These are phyloP conservation scores for Scomber scombrus DNA, from an alignment of 2,113 vertebrate genomes.

Conservation along the genomic window DNA sequence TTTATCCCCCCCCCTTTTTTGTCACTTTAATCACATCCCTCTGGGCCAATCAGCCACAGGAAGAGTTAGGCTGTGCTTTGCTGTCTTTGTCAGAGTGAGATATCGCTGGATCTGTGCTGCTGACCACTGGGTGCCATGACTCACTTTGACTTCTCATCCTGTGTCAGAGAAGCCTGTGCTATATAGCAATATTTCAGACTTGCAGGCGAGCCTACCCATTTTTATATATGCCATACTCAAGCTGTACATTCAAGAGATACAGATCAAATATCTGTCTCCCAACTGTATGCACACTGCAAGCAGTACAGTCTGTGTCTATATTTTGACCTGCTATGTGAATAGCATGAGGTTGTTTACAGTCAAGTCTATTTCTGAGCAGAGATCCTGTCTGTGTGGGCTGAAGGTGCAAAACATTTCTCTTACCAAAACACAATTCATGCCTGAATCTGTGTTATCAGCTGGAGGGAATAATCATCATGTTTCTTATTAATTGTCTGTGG, in stretches of 20 bases:
- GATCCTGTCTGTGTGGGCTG: constrained; percentile 12
- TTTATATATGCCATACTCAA: constrained; percentile 17
- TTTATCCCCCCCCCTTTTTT: constrained; percentile 48
- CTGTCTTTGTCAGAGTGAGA: constrained; percentile 54
- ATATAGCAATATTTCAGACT: constrained; percentile 12
- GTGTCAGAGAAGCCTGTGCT: background rate
- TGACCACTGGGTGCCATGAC: constrained; percentile 34
- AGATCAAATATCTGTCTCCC: constrained; percentile 46
- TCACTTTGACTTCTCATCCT: constrained; percentile 53
- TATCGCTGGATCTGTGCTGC: constrained; percentile 25
- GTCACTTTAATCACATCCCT: constrained; percentile 54
- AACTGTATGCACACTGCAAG: constrained; percentile 7
- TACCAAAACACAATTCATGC: background rate
- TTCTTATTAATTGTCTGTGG: constrained; percentile 2
- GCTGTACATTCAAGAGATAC: constrained; percentile 34
- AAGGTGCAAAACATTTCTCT: constrained; percentile 13
- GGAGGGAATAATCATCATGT: background rate
- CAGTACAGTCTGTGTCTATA: constrained; percentile 71
- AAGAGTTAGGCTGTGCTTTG: constrained; percentile 41
- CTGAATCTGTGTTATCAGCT: background rate
- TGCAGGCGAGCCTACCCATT: background rate
- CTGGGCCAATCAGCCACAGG: constrained; percentile 55
- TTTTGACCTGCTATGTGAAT: constrained; percentile 61
- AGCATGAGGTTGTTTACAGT: constrained; percentile 55
- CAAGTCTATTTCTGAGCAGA: constrained; percentile 61